These are phyloP conservation scores for Sussaba pulchella DNA, from an alignment of 2,888 invertebrate genomes.

Conservation along the genomic window DNA sequence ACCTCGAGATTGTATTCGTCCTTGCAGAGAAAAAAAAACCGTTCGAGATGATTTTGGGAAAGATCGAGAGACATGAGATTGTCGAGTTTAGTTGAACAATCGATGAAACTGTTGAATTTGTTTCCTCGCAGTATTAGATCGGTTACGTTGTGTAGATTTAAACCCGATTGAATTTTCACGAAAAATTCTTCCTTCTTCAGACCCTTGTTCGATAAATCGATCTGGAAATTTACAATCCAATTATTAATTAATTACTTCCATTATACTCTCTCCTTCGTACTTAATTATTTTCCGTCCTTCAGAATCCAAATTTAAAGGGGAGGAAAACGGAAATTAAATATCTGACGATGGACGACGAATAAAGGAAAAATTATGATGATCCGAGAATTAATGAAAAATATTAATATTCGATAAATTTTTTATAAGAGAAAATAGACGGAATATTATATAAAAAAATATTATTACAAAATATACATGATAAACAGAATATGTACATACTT, in stretches of 20 bases:
- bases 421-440: too few relatives aligned
- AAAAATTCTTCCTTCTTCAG: slow-evolving; percentile 81
- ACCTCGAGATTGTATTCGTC: slow-evolving; percentile 94
- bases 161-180: slow-evolving; percentile 72
- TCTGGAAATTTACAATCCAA: slow-evolving; percentile 64
- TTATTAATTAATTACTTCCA: not conserved
- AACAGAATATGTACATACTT: too few relatives aligned
- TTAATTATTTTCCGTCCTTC: too few relatives aligned
- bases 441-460: too few relatives aligned
- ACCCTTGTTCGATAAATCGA: slow-evolving; percentile 77
- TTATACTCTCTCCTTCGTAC: too few relatives aligned
- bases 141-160: slow-evolving; percentile 75
- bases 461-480: too few relatives aligned
- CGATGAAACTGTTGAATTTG: slow-evolving; percentile 81
- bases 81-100: slow-evolving; percentile 89
- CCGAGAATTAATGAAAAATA: slow-evolving; percentile 22
- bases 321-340: slow-evolving; percentile 5
- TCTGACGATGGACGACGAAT: not conserved
- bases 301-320: too few relatives aligned
- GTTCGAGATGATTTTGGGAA: slow-evolving; percentile 91
- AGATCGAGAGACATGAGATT: slow-evolving; percentile 93
- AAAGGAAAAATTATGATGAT: not conserved
- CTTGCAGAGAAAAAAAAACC: slow-evolving; percentile 87
- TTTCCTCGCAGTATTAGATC: slow-evolving; percentile 79
- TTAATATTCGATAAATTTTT: not conserved